These are phyloP conservation scores for Monoplex corrugatus DNA, from an alignment of 2,888 invertebrate species.

Conservation along the genomic window DNA sequence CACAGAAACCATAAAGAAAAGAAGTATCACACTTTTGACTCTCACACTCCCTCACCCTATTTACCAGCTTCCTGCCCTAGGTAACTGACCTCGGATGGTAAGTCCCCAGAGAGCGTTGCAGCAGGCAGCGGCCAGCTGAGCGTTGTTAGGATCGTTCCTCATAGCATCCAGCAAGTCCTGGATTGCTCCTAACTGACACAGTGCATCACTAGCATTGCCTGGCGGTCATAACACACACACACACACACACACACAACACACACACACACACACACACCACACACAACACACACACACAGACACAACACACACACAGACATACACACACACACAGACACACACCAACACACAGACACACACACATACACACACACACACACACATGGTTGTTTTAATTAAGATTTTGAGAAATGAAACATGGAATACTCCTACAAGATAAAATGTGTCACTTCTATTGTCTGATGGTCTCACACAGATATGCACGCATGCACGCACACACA, in stretches of 20 bases:
- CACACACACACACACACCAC: too few relatives aligned
- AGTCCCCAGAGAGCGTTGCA: constrained; percentile 78
- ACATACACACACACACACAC: not conserved
- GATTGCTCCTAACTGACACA: constrained; percentile 75
- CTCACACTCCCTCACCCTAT: too few relatives aligned
- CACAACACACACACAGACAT: not conserved
- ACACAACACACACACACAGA: not conserved
- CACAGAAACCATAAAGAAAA: too few relatives aligned
- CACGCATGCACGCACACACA: too few relatives aligned
- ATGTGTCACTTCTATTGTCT: too few relatives aligned
- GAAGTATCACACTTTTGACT: too few relatives aligned
- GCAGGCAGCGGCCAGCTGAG: constrained; percentile 70
- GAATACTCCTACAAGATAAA: too few relatives aligned
- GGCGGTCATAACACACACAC: too few relatives aligned
- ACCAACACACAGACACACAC: not conserved
- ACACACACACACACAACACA: not conserved
- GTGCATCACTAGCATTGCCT: constrained; percentile 49
- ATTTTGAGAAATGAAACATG: too few relatives aligned
- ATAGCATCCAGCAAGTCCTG: constrained; percentile 72
- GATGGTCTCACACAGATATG: too few relatives aligned
- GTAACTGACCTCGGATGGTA: constrained; percentile 71
- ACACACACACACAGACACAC: not conserved
- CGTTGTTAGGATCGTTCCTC: constrained; percentile 66
- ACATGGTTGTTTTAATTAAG: not conserved
- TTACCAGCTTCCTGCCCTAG: too few relatives aligned